Conservation (phyloP, 2,888 invertebrate species). For the Microctonus brassicae region DNA sequence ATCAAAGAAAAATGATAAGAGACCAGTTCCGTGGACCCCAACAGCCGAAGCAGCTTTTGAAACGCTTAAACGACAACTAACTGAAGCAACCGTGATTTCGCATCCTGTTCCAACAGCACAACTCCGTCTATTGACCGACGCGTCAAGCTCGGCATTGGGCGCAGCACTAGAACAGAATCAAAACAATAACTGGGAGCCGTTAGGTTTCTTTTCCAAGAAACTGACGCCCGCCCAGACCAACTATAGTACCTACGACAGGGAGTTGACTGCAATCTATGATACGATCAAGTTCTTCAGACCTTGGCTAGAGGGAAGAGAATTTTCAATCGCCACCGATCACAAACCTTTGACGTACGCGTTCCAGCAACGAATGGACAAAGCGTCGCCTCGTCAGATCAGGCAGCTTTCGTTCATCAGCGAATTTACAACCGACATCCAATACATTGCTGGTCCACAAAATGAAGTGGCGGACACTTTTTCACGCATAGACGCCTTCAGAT, state of each 20-base stretch:
- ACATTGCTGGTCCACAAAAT: constrained; percentile 29
- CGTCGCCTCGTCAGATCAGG: constrained; percentile 19
- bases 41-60: constrained; percentile 20
- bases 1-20: not conserved
- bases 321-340: constrained; percentile 28
- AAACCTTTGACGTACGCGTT: constrained; percentile 32
- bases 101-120: constrained; percentile 6
- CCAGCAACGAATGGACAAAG: constrained; percentile 3
- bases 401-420: constrained; percentile 23
- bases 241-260: constrained; percentile 48
- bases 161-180: constrained; percentile 24
- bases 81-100: constrained; percentile 13
- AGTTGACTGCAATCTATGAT: constrained; percentile 26
- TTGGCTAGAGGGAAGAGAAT: constrained; percentile 27
- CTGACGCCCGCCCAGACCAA: constrained; percentile 35
- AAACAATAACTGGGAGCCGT: not conserved
- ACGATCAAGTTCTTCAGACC: constrained; percentile 19
- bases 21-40: not conserved
- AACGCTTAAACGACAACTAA: not conserved
- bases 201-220: constrained; percentile 30
- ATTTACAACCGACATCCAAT: constrained; percentile 12
- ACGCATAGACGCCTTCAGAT: constrained; percentile 4
- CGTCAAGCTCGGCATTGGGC: constrained; percentile 25
- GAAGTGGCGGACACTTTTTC: constrained; percentile 26
- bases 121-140: not conserved